Conservation (phyloP, 1,140 invertebrate species). For the Neoseiulus cucumeris region DNA sequence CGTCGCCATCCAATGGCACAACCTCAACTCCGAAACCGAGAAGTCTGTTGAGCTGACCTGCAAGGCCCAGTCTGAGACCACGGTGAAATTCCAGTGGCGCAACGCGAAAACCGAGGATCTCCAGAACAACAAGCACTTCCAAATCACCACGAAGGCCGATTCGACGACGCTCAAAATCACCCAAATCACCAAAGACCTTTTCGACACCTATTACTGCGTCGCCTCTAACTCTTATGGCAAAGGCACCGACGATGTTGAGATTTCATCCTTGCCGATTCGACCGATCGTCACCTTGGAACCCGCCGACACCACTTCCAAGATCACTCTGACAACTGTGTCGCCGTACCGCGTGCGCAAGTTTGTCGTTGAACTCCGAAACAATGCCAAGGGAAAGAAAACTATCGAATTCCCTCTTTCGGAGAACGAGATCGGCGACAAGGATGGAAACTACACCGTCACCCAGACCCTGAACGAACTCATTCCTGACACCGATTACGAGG, state of each 20-base stretch:
- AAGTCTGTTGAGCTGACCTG: background rate
- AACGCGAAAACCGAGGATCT: background rate
- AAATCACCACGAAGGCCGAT: background rate
- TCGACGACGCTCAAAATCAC: background rate
- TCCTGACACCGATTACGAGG: background rate
- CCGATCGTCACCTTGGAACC: background rate
- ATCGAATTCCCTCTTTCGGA: background rate
- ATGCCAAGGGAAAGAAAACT: background rate
- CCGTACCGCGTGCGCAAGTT: background rate
- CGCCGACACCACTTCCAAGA: background rate
- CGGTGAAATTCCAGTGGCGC: background rate
- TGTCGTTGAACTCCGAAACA: background rate
- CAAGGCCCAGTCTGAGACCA: background rate
- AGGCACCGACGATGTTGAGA: background rate
- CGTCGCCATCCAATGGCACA: background rate
- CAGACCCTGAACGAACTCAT: background rate
- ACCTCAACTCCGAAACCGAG: background rate
- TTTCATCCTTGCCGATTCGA: background rate
- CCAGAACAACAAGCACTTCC: background rate
- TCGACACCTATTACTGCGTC: background rate
- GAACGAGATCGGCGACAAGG: conserved; percentile 4
- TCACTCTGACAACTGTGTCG: background rate
- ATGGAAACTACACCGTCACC: background rate
- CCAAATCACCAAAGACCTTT: conserved; percentile 1
- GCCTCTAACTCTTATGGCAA: background rate